Evolutionary conservation across 2,797 vertebrate genomes (phyloP).

Genomic region (Danionella dracula): DNA sequence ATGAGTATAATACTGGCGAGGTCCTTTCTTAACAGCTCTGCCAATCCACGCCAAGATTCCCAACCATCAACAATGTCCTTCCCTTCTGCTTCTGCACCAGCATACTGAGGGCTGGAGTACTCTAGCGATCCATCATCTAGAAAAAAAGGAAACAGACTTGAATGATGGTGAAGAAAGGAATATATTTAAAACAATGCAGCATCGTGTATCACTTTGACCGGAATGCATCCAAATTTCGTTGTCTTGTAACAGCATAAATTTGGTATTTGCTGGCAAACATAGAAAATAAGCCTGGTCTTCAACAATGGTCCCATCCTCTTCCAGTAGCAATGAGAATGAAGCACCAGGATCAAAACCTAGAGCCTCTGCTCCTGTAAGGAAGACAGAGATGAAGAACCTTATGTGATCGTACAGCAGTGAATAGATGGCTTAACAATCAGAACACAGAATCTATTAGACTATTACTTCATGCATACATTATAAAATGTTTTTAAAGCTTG

Average conservation of each 20-base stretch:
- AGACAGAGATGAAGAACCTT: neutral
- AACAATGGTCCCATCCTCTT: constrained; percentile 92
- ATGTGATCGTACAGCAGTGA: no score
- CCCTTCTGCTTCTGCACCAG: constrained; percentile 55
- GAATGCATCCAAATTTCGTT: constrained; percentile 75
- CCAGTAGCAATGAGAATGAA: constrained; percentile 78
- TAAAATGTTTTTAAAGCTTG: no score
- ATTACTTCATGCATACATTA: no score
- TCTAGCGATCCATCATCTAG: constrained; percentile 75
- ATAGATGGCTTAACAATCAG: neutral
- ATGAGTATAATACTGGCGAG: constrained; percentile 84
- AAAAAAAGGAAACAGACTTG: neutral
- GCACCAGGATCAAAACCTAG: constrained; percentile 65
- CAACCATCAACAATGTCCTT: constrained; percentile 54
- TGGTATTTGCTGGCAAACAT: constrained; percentile 83
- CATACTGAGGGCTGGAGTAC: constrained; percentile 68
- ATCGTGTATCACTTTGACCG: constrained; percentile 53
- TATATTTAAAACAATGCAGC: no score
- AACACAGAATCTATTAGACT: no score
- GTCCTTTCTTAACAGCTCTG: constrained; percentile 77
- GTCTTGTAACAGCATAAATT: constrained; percentile 79
- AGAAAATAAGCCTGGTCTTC: constrained; percentile 86
- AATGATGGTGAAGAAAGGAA: no score
- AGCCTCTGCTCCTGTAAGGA: constrained; percentile 62
- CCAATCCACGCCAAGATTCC: constrained; percentile 72